These are phyloP conservation scores for Aethina tumida DNA, from an alignment of 1,140 invertebrate genomes.

Conservation along the genomic window DNA sequence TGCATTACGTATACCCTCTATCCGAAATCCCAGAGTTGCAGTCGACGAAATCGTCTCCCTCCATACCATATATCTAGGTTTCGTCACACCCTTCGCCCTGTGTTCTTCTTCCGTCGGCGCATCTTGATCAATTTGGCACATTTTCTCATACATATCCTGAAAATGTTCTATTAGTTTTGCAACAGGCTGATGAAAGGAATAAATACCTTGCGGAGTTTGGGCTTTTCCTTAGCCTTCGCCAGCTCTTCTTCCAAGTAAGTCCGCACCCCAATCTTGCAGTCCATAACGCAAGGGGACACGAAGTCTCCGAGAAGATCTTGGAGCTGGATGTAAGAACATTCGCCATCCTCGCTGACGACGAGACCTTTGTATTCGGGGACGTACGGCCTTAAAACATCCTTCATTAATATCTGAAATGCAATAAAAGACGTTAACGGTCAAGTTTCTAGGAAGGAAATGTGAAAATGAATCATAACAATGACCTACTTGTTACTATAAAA, in stretches of 20 bases:
- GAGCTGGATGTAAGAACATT: slow-evolving; percentile 83
- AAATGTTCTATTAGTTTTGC: slow-evolving; percentile 22
- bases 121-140: slow-evolving; percentile 86
- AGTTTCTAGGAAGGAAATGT: neutral
- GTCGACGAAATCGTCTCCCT: slow-evolving; percentile 95
- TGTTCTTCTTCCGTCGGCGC: slow-evolving; percentile 89
- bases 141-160: slow-evolving; percentile 96
- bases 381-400: slow-evolving; percentile 74
- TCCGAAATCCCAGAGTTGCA: slow-evolving; percentile 86
- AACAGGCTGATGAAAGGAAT: neutral
- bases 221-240: slow-evolving; percentile 88
- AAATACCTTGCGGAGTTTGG: slow-evolving; percentile 72
- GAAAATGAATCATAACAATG: neutral
- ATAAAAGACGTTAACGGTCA: no score
- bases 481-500: neutral
- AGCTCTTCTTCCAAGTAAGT: slow-evolving; percentile 93
- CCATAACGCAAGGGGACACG: slow-evolving; percentile 88
- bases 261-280: slow-evolving; percentile 90
- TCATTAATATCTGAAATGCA: slow-evolving; percentile 61
- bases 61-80: slow-evolving; percentile 96
- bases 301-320: slow-evolving; percentile 89
- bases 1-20: slow-evolving; percentile 87
- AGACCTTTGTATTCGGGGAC: slow-evolving; percentile 87
- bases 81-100: slow-evolving; percentile 80
- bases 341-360: slow-evolving; percentile 65